A percentile compares a stretch with the other conserved stretches of the same genome.
phyloP scores from a whole-genome alignment of 2,113 vertebrate genomes.

The Myotis lucifugus region DNA sequence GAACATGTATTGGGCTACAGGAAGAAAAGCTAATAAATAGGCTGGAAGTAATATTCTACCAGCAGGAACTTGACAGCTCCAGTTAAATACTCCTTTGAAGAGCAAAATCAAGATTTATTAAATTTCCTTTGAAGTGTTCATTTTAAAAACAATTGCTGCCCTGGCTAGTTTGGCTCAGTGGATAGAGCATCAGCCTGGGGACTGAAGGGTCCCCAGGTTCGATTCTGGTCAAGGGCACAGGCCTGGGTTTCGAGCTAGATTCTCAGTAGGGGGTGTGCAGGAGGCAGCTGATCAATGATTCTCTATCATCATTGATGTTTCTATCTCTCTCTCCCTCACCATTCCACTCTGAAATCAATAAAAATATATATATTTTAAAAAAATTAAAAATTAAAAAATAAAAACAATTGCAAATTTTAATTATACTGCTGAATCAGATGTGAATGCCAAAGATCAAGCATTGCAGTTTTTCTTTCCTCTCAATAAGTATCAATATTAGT shows the following conservation, averaged over 20 bases:
- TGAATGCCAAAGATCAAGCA: conserved; percentile 68
- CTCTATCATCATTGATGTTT: no score
- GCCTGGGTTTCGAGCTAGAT: no score
- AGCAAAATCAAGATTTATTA: conserved; percentile 71
- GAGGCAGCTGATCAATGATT: no score
- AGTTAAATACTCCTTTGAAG: conserved; percentile 61
- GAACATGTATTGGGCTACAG: not conserved
- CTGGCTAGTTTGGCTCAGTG: no score
- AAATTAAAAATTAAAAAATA: not conserved
- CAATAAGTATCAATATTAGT: conserved; percentile 63
- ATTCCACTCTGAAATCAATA: no score
- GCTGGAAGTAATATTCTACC: conserved; percentile 76
- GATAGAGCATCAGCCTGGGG: no score
- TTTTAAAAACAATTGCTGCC: conserved; percentile 52
- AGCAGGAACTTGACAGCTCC: conserved; percentile 65
- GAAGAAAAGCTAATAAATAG: conserved; percentile 71
- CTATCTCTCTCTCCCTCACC: no score
- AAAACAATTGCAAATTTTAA: conserved; percentile 64
- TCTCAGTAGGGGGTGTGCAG: no score
- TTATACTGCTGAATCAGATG: conserved; percentile 66
- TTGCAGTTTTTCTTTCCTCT: conserved; percentile 55
- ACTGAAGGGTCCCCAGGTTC: no score
- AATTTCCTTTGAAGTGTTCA: conserved; percentile 64
- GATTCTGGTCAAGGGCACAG: no score
- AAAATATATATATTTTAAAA: no score